Base-by-base conservation (phyloP, 2,113 vertebrate genomes). In the Alouatta palliata region DNA sequence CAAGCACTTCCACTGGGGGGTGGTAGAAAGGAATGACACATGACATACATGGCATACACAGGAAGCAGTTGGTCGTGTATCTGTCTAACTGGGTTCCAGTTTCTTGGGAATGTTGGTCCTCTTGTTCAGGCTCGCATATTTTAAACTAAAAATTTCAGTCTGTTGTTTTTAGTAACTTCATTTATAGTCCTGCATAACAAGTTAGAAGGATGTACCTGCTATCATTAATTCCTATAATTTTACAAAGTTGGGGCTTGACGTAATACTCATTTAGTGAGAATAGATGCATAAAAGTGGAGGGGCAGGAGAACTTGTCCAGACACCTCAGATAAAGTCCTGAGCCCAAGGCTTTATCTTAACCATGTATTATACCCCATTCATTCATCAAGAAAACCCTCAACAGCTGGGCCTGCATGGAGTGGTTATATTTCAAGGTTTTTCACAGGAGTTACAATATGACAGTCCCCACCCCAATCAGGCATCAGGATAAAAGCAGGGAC, bases 381-480 rank as follows among this genome's bases (percentile, higher is more conserved):
- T 88, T 95, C 76, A 84, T 27, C 96, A 98, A 98, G 95, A 97
- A 98, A 97, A 97, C 97, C 97, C 97, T 97, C 97, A 87, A 98
- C 96, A 98, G 92, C 80, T 97, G 95, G 96, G 95, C 97, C 98
- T 98, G 96, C 96, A 73, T 95, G 97, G 97, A 97, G 97, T 98
- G 96, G 95, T 97, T 98, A 98, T 98, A 98, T 98, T 98, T 98
- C 73, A 98, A 27, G 92, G 70, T 97, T 97, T 96, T 97, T 98
- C 96, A 98, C 94, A 97, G 97, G 96, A 85, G 79, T 98, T 98
- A 98, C 98, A 98, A 95, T 94, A 96, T 95, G 94, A 97, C 96
- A 96, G 93, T 97, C 90, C 96, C 96, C 94, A 96, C 94, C 98
- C 96, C 95, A 96, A 30, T 96, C 94, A 92, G 97, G 97, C 97